These are phyloP conservation scores for Pantelozetes paolii DNA, from an alignment of 2,888 invertebrate species.

Conservation along the genomic window DNA sequence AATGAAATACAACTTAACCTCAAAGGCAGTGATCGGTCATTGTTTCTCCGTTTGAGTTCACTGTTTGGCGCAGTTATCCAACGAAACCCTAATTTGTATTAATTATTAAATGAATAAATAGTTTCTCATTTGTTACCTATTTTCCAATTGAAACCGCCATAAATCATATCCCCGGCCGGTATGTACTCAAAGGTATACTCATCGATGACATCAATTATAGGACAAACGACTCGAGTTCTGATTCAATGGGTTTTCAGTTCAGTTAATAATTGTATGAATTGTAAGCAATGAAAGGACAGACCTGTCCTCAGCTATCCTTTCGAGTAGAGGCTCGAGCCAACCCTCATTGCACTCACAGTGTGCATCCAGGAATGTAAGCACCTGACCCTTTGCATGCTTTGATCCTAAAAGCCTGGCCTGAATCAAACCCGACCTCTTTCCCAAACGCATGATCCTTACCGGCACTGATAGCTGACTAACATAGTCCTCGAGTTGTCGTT, in stretches of 20 bases:
- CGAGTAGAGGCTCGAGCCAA: constrained; percentile 88
- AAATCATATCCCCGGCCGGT: constrained; percentile 96
- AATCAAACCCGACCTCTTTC: constrained; percentile 90
- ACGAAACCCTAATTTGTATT: constrained; percentile 76
- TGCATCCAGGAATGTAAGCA: constrained; percentile 93
- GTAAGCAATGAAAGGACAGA: constrained; percentile 92
- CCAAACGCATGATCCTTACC: constrained; percentile 80
- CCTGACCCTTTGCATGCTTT: constrained; percentile 72
- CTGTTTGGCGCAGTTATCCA: constrained; percentile 97
- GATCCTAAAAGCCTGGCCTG: constrained; percentile 88
- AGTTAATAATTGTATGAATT: too few relatives aligned
- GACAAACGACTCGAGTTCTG: constrained; percentile 82
- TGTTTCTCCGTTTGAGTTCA: constrained; percentile 87
- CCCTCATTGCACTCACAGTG: constrained; percentile 97
- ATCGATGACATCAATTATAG: constrained; percentile 97
- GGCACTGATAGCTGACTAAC: constrained; percentile 52
- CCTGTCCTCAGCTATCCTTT: constrained; percentile 79
- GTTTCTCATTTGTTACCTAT: constrained; percentile 52
- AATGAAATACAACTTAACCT: constrained; percentile 53
- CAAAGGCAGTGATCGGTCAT: constrained; percentile 85
- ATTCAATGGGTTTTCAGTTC: too few relatives aligned
- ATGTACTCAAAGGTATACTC: constrained; percentile 99
- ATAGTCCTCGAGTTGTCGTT: constrained; percentile 79
- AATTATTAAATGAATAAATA: background rate
- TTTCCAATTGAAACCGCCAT: constrained; percentile 99